Evolutionary conservation across 2,797 vertebrate species (phyloP).

Genomic region (Sternotherus odoratus): DNA sequence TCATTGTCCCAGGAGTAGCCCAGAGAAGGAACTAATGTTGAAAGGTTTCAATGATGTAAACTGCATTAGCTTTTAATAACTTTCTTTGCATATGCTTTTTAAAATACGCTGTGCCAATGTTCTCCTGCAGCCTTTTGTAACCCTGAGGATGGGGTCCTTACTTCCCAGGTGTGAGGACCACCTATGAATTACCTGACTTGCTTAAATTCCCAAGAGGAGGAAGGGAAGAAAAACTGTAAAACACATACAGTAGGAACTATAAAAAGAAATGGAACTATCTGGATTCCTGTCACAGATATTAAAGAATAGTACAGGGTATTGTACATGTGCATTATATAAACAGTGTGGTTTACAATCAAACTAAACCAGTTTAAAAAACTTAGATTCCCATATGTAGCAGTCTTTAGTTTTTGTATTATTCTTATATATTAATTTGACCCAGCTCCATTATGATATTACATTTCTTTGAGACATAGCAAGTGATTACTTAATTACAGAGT

Average conservation of each 20-base stretch:
- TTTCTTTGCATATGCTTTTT: background rate
- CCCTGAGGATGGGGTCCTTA: too few relatives aligned
- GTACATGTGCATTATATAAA: background rate
- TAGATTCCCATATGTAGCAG: background rate
- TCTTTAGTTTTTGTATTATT: background rate
- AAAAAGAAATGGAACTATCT: too few relatives aligned
- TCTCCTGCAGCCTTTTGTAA: background rate
- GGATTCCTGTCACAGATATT: background rate
- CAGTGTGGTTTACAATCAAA: background rate
- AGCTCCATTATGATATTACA: background rate
- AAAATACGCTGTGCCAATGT: background rate
- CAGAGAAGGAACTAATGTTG: background rate
- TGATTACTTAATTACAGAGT: background rate
- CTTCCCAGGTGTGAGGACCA: background rate
- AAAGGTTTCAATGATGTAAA: background rate
- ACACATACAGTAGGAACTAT: too few relatives aligned
- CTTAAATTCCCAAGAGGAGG: background rate
- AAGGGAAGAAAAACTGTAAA: too few relatives aligned
- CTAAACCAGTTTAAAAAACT: background rate
- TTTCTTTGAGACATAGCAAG: background rate
- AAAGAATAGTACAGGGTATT: background rate
- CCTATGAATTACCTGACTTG: background rate
- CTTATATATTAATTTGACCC: background rate
- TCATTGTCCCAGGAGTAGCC: background rate
- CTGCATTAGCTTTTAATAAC: background rate